Evolutionary conservation across 2,888 invertebrate genomes (phyloP).

Genomic region (Ephialtes manifestator): DNA sequence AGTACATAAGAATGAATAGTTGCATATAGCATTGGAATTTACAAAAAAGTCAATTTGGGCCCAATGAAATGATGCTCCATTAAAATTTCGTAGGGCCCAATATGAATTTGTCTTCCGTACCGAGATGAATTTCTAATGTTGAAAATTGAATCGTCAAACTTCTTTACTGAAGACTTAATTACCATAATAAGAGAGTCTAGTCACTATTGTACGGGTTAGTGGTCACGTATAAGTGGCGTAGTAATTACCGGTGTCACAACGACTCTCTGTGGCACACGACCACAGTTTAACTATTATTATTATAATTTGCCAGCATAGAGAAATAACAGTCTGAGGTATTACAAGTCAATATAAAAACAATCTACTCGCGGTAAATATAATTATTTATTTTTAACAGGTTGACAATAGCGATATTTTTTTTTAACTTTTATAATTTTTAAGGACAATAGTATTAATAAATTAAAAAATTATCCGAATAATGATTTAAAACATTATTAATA

Average conservation of each 20-base stretch:
- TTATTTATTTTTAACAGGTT: neutral
- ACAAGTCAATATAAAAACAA: neutral
- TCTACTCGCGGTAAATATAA: neutral
- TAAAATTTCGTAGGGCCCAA: constrained; percentile 4
- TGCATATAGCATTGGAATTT: neutral
- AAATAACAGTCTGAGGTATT: neutral
- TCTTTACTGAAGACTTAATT: constrained; percentile 38
- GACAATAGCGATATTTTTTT: too few relatives aligned
- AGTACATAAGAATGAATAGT: neutral
- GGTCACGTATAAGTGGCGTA: constrained; percentile 61
- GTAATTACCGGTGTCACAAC: constrained; percentile 64
- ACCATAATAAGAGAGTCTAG: constrained; percentile 47
- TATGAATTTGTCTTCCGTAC: neutral
- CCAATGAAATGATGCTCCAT: neutral
- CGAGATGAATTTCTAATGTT: neutral
- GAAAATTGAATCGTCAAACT: constrained; percentile 44
- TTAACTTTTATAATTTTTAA: neutral
- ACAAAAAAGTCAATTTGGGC: neutral
- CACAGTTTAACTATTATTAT: constrained; percentile 40
- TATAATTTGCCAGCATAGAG: constrained; percentile 22
- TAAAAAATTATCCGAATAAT: too few relatives aligned
- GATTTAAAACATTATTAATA: too few relatives aligned
- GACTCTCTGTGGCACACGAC: constrained; percentile 43
- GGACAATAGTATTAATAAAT: neutral
- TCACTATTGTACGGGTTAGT: constrained; percentile 39